These are phyloP conservation scores for Sinodicranocentrus sp. DNA, from an alignment of 2,888 invertebrate species.

Conservation along the genomic window DNA sequence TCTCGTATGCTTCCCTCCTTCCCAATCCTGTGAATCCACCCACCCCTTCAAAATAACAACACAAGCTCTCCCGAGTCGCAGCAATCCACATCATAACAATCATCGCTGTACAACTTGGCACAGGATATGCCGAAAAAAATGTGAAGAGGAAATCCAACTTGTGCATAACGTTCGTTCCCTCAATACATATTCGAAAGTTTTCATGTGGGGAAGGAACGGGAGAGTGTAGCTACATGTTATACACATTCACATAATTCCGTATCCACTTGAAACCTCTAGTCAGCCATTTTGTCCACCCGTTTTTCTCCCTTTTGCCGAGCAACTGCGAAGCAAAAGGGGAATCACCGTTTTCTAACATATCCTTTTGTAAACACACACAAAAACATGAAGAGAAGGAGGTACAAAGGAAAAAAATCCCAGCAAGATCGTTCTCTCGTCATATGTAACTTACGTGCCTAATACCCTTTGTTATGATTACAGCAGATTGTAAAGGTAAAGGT, in stretches of 20 bases:
- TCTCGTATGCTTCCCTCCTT: slow-evolving; percentile 60
- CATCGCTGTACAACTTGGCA: too few relatives aligned
- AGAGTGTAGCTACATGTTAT: too few relatives aligned
- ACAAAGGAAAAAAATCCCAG: neutral
- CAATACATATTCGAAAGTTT: too few relatives aligned
- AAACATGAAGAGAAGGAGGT: neutral
- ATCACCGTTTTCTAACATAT: slow-evolving; percentile 1
- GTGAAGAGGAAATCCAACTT: too few relatives aligned
- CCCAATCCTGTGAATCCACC: slow-evolving; percentile 65
- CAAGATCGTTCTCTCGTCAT: neutral
- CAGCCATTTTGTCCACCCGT: slow-evolving; percentile 68
- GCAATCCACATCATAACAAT: too few relatives aligned
- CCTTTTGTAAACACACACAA: neutral
- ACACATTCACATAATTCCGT: too few relatives aligned
- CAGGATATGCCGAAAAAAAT: too few relatives aligned
- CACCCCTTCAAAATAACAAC: too few relatives aligned
- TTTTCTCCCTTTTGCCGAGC: slow-evolving; percentile 25
- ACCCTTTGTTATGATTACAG: slow-evolving; percentile 19
- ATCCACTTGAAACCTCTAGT: slow-evolving; percentile 35
- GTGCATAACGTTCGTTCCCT: too few relatives aligned
- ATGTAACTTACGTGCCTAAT: neutral
- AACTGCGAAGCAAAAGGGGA: slow-evolving; percentile 28
- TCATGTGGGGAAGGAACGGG: too few relatives aligned
- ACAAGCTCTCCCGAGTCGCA: too few relatives aligned
- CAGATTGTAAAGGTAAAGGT: slow-evolving; percentile 54